Conservation (phyloP, 1,140 invertebrate genomes). For the Zaprionus nigranus region DNA sequence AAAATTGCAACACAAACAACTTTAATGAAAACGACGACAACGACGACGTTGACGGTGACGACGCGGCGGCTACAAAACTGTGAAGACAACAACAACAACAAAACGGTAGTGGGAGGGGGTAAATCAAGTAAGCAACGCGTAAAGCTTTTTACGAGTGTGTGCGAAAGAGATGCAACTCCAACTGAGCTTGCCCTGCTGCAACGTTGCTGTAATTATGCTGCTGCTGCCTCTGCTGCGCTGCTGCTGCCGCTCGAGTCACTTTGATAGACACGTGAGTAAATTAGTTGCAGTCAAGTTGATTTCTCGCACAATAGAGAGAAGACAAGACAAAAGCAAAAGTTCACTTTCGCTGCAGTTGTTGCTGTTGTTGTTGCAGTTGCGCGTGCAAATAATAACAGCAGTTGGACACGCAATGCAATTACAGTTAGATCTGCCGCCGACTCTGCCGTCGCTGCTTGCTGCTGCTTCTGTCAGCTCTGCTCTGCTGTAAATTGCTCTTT, state of each 20-base stretch:
- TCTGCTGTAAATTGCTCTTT: constrained; percentile 69
- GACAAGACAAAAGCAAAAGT: constrained; percentile 71
- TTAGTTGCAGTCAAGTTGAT: constrained; percentile 58
- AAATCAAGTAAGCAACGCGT: constrained; percentile 33
- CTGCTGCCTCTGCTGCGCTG: constrained; percentile 22
- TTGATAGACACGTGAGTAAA: constrained; percentile 79
- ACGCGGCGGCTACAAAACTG: constrained; percentile 44
- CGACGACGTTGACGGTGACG: constrained; percentile 16
- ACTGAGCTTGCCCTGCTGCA: constrained; percentile 18
- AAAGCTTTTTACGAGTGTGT: constrained; percentile 61
- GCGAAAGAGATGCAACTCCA: constrained; percentile 45
- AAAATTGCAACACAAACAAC: constrained; percentile 81
- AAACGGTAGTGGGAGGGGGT: neutral
- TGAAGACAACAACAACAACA: constrained; percentile 49
- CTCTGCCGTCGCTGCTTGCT: constrained; percentile 13
- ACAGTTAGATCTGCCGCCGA: constrained; percentile 64
- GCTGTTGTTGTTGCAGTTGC: constrained; percentile 28
- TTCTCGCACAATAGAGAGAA: constrained; percentile 33
- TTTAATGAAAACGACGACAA: constrained; percentile 75
- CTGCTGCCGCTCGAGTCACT: constrained; percentile 27
- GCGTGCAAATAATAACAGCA: constrained; percentile 62
- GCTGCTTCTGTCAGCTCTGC: constrained; percentile 23
- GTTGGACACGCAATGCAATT: constrained; percentile 77
- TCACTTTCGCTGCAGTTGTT: constrained; percentile 71
- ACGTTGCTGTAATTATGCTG: constrained; percentile 67